Evolutionary conservation across 2,113 vertebrate genomes (phyloP).

Genomic region (Hydrochoerus hydrochaeris): DNA sequence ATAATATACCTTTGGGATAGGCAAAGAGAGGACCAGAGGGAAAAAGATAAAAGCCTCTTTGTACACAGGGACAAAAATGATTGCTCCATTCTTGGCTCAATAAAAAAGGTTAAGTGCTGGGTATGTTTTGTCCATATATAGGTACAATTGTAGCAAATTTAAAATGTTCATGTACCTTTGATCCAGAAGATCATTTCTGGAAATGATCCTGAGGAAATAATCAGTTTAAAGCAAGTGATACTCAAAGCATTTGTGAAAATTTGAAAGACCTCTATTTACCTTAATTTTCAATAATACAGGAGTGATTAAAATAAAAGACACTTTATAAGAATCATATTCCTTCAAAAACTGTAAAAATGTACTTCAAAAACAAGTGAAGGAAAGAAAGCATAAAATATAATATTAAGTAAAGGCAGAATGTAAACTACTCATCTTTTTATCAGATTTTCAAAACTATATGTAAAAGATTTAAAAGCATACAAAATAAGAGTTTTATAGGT

Average conservation of each 20-base stretch:
- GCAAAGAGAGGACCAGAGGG: neutral
- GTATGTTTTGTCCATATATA: neutral
- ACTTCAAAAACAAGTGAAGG: neutral
- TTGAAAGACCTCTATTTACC: neutral
- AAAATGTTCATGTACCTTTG: neutral
- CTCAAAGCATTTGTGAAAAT: neutral
- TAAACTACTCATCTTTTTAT: neutral
- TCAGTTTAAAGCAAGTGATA: neutral
- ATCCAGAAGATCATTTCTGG: neutral
- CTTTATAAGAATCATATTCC: neutral
- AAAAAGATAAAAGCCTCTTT: neutral
- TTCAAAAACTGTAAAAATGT: neutral
- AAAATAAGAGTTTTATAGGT: neutral
- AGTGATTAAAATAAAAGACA: slow-evolving; percentile 2
- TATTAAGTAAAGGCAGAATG: neutral
- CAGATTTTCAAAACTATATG: neutral
- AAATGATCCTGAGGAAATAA: slow-evolving; percentile 11
- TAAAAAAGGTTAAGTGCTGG: neutral
- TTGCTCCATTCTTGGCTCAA: neutral
- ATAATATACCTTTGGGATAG: neutral
- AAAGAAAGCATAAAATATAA: neutral
- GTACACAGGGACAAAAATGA: neutral
- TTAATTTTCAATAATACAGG: slow-evolving; percentile 1
- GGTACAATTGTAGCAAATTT: neutral
- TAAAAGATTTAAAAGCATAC: neutral